Evolutionary conservation across 2,888 invertebrate species (phyloP), one percentile per base, ranked within the genome.

Genomic region (Drosophila mimetica): DNA sequence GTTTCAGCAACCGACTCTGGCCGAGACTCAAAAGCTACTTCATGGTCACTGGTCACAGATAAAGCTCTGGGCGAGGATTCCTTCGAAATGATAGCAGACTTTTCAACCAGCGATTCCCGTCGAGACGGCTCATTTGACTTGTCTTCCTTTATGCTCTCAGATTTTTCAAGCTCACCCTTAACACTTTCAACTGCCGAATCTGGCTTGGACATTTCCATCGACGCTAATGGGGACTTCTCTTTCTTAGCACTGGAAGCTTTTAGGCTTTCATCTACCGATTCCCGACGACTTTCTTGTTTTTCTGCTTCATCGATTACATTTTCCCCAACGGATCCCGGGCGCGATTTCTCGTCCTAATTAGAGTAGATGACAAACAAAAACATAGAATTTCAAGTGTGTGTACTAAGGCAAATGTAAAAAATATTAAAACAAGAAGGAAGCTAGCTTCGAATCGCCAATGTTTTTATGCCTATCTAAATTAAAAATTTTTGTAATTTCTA

Each of bases 111-210:
- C 0, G 91, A 89, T 2, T 73, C 67, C 1, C 90, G 89, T 36
- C 90, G 89, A 0, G 91, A 90, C 7, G 55, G 20, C 20, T 78
- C 70, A 22, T 76, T 74, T 0, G 71, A 54, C 37, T 55, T 39
- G 16, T 48, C 47, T 1, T 36, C 46, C 8, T 11, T 44, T 8
- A 14, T 14, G 25, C 20, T 41, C 9, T 39, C 37, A 1, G 37
- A 11, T 11, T n/a, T n/a, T 14, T 25, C 22, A 25, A 25, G 25
- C 7, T 42, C 42, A n/a, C 53, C 59, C 36, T 55, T 60, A 1
- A 32, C 2, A 11, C 18, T 55, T 2, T 59, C 79, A 6, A 48
- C 64, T 7, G 37, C 71, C 7, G 79, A 79, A 1, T 25, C 37
- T 7, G 66, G 52, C 16, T 44, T n/a, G 14, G 64, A 58, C 1